Evolutionary conservation across 2,113 vertebrate species (phyloP).

Genomic region (Lampris incognitus): DNA sequence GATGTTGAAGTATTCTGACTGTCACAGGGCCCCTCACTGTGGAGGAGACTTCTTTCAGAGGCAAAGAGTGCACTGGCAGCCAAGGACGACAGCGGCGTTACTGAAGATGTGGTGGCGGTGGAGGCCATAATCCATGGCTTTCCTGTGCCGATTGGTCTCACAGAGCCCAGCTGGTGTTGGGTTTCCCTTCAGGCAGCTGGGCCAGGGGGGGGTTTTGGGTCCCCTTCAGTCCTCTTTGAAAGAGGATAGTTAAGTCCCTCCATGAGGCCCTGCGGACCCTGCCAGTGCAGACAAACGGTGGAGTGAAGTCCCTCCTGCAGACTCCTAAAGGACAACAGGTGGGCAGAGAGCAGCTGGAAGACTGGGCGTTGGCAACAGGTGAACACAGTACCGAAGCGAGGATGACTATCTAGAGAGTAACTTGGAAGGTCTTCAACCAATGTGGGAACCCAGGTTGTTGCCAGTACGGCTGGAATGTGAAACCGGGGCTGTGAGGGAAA

Average conservation of each 20-base stretch:
- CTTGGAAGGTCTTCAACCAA: constrained; percentile 49
- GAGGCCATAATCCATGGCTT: constrained; percentile 74
- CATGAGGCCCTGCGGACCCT: constrained; percentile 63
- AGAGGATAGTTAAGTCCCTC: constrained; percentile 64
- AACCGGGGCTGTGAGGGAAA: constrained; percentile 48
- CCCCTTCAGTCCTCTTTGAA: constrained; percentile 67
- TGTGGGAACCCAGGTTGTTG: constrained; percentile 56
- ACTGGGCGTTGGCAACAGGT: constrained; percentile 51
- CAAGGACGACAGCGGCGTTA: constrained; percentile 48
- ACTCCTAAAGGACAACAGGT: constrained; percentile 34
- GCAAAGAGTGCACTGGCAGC: constrained; percentile 32
- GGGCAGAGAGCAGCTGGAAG: constrained; percentile 49
- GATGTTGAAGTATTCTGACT: constrained; percentile 29
- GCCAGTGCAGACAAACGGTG: constrained; percentile 35
- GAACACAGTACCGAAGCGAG: constrained; percentile 48
- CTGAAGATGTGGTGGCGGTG: constrained; percentile 51
- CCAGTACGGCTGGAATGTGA: constrained; percentile 39
- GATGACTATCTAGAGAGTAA: constrained; percentile 39
- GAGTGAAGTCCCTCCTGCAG: constrained; percentile 31
- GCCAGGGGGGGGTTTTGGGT: constrained; percentile 47
- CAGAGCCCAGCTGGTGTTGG: constrained; percentile 65
- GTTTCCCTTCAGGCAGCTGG: constrained; percentile 73
- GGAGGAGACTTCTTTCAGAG: constrained; percentile 27
- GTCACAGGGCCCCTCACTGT: constrained; percentile 19
- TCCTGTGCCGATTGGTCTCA: constrained; percentile 67